Conservation (phyloP, 64 coral and sea anemone genomes). For the Montipora foliosa region DNA sequence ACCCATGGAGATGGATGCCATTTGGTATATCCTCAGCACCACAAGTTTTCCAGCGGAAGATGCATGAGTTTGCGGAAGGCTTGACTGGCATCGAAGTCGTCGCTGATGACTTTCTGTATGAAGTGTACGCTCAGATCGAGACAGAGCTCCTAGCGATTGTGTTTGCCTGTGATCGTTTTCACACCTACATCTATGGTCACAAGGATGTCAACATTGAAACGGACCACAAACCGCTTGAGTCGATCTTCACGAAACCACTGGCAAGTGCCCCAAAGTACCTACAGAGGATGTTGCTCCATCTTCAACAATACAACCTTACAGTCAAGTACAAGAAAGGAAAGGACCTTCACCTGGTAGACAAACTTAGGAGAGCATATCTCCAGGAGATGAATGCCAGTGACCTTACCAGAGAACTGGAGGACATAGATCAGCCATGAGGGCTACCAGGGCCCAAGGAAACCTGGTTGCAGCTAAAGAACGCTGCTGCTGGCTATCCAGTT, state of each 20-base stretch:
- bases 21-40: too few relatives aligned
- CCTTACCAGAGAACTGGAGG: constrained; percentile 6
- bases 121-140: background rate
- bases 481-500: background rate
- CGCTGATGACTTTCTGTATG: too few relatives aligned
- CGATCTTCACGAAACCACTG: constrained; percentile 11
- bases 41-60: too few relatives aligned
- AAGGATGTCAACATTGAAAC: too few relatives aligned
- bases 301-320: background rate
- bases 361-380: background rate
- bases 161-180: background rate
- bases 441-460: background rate
- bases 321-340: constrained; percentile 15
- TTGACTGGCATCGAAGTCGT: too few relatives aligned
- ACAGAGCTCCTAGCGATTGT: background rate
- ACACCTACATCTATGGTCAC: background rate
- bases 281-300: background rate
- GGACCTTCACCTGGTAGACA: background rate
- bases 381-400: constrained; percentile 10
- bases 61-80: too few relatives aligned
- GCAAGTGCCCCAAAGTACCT: background rate
- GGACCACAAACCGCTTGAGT: background rate
- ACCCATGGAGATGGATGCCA: too few relatives aligned
- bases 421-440: background rate
- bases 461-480: constrained; percentile 14